Conservation (phyloP, 2,888 invertebrate species). For the Yponomeuta malinellus region DNA sequence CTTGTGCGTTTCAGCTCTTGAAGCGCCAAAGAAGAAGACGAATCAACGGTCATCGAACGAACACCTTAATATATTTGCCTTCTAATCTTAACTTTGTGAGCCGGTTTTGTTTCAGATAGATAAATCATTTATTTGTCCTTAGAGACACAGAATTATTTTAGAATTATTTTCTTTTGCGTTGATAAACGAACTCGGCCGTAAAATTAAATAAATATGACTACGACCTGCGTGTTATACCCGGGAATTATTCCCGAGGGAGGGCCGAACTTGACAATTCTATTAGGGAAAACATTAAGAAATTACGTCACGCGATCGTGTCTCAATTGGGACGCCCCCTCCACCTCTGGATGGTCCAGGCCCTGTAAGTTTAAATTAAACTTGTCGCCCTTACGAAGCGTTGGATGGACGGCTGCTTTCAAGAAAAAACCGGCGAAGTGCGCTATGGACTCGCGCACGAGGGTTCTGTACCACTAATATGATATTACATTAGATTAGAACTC, state of each 20-base stretch:
- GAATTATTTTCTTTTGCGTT: too few species aligned
- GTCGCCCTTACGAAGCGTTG: constrained; percentile 30
- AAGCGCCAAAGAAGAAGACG: too few species aligned
- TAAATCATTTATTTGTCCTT: too few species aligned
- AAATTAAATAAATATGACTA: too few species aligned
- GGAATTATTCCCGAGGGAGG: not conserved
- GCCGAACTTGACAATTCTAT: not conserved
- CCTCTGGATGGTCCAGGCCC: constrained; percentile 28
- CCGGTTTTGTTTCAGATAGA: too few species aligned
- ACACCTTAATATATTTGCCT: too few species aligned
- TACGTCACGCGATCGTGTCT: not conserved
- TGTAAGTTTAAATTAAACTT: constrained; percentile 68
- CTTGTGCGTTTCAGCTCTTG: too few species aligned
- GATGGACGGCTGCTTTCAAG: not conserved
- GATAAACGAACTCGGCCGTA: too few species aligned
- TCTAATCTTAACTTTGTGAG: too few species aligned
- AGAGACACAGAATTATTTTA: too few species aligned
- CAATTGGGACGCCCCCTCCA: constrained; percentile 32
- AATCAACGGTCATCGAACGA: too few species aligned
- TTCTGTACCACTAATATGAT: not conserved
- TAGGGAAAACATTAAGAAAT: not conserved
- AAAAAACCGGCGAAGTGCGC: not conserved
- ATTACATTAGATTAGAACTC: not conserved
- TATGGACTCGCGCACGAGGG: not conserved
- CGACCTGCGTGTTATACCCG: too few species aligned